Conservation (phyloP, 1,140 invertebrate species). For the Drosophila hydei region DNA sequence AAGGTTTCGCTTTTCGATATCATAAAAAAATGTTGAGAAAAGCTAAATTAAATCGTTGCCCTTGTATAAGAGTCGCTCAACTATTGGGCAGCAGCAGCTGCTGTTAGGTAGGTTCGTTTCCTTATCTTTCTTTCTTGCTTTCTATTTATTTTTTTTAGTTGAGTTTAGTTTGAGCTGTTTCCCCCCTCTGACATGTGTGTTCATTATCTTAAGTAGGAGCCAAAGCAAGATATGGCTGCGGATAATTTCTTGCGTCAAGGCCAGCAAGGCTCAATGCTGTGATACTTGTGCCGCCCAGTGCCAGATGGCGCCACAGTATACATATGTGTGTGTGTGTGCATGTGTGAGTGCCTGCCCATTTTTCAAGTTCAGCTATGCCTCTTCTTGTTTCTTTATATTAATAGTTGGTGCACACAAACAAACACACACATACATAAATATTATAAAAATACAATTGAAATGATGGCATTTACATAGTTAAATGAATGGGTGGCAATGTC, state of each 20-base stretch:
- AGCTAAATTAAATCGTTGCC: background rate
- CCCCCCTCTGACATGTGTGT: constrained; percentile 18
- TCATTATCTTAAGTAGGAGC: constrained; percentile 37
- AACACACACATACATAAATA: constrained; percentile 14
- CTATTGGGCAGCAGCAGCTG: background rate
- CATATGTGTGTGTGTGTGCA: background rate
- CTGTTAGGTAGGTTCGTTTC: background rate
- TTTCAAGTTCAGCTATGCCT: constrained; percentile 41
- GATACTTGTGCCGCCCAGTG: constrained; percentile 21
- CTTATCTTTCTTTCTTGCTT: background rate
- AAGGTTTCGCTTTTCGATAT: constrained; percentile 20
- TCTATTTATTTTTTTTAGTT: background rate
- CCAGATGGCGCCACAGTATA: constrained; percentile 40
- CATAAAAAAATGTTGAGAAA: background rate
- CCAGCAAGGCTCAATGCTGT: constrained; percentile 34
- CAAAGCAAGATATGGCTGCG: constrained; percentile 30
- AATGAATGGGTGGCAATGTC: constrained; percentile 54
- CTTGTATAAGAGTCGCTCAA: constrained; percentile 3
- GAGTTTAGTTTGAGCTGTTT: background rate
- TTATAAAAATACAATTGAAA: constrained; percentile 50
- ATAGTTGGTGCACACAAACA: constrained; percentile 9
- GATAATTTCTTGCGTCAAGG: constrained; percentile 30
- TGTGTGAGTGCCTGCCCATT: constrained; percentile 22
- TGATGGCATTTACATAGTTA: constrained; percentile 41
- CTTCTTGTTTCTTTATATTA: constrained; percentile 18